These are phyloP conservation scores for Piscicola geometra DNA, from an alignment of 2,888 invertebrate genomes.

Conservation along the genomic window DNA sequence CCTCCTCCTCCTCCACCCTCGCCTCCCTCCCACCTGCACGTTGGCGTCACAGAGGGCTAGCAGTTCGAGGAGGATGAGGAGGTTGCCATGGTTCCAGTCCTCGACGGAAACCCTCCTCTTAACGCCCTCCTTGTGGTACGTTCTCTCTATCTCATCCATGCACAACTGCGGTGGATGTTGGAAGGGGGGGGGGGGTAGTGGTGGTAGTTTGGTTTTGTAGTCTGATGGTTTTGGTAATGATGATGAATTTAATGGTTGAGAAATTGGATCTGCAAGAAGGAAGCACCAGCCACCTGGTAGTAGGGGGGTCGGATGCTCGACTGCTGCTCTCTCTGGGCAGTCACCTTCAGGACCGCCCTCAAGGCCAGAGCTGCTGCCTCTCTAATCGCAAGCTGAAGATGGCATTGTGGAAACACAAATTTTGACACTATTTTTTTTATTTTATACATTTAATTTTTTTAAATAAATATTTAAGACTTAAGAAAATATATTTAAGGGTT, in stretches of 20 bases:
- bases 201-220: neutral
- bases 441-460: neutral
- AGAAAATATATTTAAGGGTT: conserved; percentile 8
- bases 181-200: neutral
- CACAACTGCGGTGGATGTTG: conserved; percentile 65
- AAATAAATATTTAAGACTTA: neutral
- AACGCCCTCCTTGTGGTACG: conserved; percentile 65
- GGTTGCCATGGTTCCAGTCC: conserved; percentile 84
- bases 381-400: conserved; percentile 75
- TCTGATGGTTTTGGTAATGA: neutral
- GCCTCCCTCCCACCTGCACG: conserved; percentile 51
- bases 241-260: too few relatives aligned
- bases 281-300: too few relatives aligned
- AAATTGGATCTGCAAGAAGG: too few relatives aligned
- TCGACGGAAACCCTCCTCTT: conserved; percentile 73
- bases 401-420: too few relatives aligned
- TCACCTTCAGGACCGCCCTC: conserved; percentile 87
- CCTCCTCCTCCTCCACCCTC: too few relatives aligned
- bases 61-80: conserved; percentile 87
- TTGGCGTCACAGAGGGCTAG: conserved; percentile 80
- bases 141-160: conserved; percentile 78
- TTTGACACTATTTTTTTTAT: conserved; percentile 4
- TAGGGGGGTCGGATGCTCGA: conserved; percentile 82
- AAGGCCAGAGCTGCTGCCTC: conserved; percentile 89
- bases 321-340: conserved; percentile 88